Evolutionary conservation across 1,140 invertebrate genomes (phyloP).

Genomic region (Bradysia coprophila): DNA sequence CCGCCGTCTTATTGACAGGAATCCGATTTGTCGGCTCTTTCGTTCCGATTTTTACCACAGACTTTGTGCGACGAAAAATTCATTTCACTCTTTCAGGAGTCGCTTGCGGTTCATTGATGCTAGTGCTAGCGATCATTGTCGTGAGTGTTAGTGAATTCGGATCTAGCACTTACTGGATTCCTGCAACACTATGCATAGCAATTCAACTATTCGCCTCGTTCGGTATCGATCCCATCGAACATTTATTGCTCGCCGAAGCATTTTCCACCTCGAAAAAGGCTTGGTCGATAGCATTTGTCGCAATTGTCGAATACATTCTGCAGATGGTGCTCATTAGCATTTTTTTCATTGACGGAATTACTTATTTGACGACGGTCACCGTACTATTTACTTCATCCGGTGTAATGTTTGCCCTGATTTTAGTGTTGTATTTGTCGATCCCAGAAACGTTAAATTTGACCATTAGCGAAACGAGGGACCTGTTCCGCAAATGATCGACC

Average conservation of each 20-base stretch:
- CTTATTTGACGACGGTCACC: too few species aligned
- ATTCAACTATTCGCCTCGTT: neutral
- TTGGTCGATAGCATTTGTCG: neutral
- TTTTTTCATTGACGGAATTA: neutral
- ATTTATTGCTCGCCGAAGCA: neutral
- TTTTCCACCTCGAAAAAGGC: neutral
- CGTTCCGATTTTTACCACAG: neutral
- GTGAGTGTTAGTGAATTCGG: neutral
- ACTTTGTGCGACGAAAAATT: neutral
- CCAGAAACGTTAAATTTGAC: neutral
- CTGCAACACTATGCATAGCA: neutral
- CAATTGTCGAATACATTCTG: neutral
- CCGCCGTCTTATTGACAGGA: neutral
- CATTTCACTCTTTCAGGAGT: neutral
- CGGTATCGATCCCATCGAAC: neutral
- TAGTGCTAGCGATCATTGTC: neutral
- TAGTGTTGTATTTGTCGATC: neutral
- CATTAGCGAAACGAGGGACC: neutral
- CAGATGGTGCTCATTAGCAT: neutral
- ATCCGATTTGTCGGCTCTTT: neutral
- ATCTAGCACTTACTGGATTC: too few species aligned
- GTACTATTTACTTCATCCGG: neutral
- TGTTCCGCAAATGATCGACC: neutral
- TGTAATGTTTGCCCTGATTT: neutral
- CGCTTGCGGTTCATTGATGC: neutral